Evolutionary conservation across 2,113 vertebrate genomes (phyloP), one percentile per base, ranked within the genome.

Genomic region (Petrocephalus microphthalmus): DNA sequence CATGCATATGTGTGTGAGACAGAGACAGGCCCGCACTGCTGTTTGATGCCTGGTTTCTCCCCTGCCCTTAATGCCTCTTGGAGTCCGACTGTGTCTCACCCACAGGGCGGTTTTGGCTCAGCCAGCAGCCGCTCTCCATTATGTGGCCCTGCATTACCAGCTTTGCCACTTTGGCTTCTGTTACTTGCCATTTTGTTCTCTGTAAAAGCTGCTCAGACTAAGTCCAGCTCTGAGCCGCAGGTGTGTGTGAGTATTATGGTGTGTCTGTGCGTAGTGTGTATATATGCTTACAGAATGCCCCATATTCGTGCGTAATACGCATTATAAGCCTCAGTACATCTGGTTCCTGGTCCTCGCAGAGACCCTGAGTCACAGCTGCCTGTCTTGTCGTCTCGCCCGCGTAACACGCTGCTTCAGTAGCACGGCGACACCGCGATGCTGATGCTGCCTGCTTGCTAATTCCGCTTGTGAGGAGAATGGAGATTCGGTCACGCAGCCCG

Each of bases 11-110:
- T 74, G 67, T 74, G 33, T 37, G 5, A 74, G 13, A 37, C 2
- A 4, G 67, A 74, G 67, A 37, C 25, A 25, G 6, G 71, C 71
- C 15, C 71, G 1, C 19, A 42, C 42, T 17, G 5, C 11, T 42
- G 89, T 91, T 88, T 87, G 88, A 87, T 91, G 5, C 53, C 37
- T 25, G 67, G 25, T 54, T 64, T 87, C 51, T 20, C 53, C 45
- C 85, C 20, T 81, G 1, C 51, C 86, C 29, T 52, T 88, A 88
- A 85, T 57, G 22, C 64, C 60, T 88, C 22, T 52, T 52, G 20
- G 33, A 87, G 51, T 74, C 82, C 13, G 2, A 47, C 49, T 74
- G 33, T 51, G 57, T 89, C 81, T 85, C 71, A 13, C 49, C 78
- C 89, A 33, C 78, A 37, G 45, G 81, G 87, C 87, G 42, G 87